Base-by-base conservation (phyloP, 64 coral and sea anemone species). In the Montipora foliosa region DNA sequence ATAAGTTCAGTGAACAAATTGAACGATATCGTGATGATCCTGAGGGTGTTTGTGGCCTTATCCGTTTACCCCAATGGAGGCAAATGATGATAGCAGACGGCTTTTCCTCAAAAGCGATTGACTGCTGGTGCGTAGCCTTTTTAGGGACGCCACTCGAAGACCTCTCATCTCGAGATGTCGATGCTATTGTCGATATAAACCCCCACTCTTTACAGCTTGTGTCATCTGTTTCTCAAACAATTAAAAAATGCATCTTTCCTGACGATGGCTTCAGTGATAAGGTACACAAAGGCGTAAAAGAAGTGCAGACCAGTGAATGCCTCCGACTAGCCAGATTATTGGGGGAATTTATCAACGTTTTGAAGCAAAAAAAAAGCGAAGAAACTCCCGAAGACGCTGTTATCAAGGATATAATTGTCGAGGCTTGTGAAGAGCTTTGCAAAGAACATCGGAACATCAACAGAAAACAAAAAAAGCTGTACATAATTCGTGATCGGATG, bases 91-190 rank as follows among this genome's bases (percentile, higher is more conserved):
- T 59, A 76, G 80, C 19, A 60, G 81, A 57, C 14, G 90, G 90
- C 3, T 85, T 75, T 51, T 10, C 81, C 1, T 5, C 53, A 0
- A 4, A 48, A 2, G 70, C 37, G 6, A 86, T 92, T 24, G 21
- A 92, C 51, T 85, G 25, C 12, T 92, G 90, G 90, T 92, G 90
- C 15, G 59, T 22, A 64, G 82, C 80, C 6, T 75, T 92, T 20
- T 29, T 92, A 11, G 29, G 8, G 9, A 64, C 79, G 3, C 67
- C 67, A 5, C 17, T 6, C 0, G 7, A 77, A 4, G 59, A 85
- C 10, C 57, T 92, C 6, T 76, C 49, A 16, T 92, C 90, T 3
- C 81, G 80, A 5, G 90, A 92, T 16, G 73, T 92, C 68, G 80
- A 92, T 17, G 79, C 80, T 15, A 85, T 92, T 52, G 82, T 22